Conservation (phyloP, 2,113 vertebrate genomes). For the Solea solea region DNA sequence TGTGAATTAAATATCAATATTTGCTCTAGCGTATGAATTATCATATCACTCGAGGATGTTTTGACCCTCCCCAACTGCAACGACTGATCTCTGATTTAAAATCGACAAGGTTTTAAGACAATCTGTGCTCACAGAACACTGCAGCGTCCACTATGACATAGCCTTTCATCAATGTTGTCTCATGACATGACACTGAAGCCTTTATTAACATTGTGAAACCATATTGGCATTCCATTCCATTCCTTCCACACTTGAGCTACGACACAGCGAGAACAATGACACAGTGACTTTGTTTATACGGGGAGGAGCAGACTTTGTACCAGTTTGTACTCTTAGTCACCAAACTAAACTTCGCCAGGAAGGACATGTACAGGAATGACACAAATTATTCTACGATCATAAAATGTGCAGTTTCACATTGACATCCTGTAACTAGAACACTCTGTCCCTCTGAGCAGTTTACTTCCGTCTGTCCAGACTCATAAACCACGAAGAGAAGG, state of each 20-base stretch:
- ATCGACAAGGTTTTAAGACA: too few relatives aligned
- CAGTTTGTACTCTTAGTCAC: not conserved
- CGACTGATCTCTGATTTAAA: too few relatives aligned
- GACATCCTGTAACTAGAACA: too few relatives aligned
- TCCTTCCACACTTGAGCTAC: not conserved
- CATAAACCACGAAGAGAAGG: too few relatives aligned
- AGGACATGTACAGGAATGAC: not conserved
- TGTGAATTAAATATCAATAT: too few relatives aligned
- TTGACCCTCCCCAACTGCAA: too few relatives aligned
- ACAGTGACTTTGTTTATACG: slow-evolving; percentile 21
- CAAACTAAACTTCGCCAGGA: not conserved
- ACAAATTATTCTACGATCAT: not conserved
- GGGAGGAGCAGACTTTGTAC: not conserved
- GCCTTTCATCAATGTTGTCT: not conserved
- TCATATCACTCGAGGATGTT: too few relatives aligned
- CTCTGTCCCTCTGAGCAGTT: too few relatives aligned
- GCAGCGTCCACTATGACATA: not conserved
- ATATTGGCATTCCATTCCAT: not conserved
- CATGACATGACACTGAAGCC: not conserved
- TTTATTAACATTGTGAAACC: slow-evolving; percentile 11
- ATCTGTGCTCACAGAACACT: not conserved
- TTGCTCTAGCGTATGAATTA: too few relatives aligned
- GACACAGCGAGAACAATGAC: slow-evolving; percentile 10
- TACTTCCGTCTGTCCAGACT: too few relatives aligned
- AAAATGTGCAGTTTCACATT: too few relatives aligned